These are phyloP conservation scores for Noctua janthe DNA, from an alignment of 2,888 invertebrate species.

Conservation along the genomic window DNA sequence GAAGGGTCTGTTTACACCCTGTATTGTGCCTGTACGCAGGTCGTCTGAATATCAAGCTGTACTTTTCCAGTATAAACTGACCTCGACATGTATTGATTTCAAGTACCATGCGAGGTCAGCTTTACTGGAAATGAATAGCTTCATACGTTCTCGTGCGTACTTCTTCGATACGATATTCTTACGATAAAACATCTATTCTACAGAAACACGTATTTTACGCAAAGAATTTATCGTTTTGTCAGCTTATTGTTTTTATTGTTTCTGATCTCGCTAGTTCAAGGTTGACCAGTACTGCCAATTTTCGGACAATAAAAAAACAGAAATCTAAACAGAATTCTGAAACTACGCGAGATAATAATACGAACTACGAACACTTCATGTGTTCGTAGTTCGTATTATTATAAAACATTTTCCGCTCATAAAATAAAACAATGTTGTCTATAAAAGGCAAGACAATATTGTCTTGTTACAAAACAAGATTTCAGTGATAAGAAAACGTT, in stretches of 20 bases:
- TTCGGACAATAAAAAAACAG: slow-evolving; percentile 21
- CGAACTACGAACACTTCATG: slow-evolving; percentile 4
- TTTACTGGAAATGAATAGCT: background rate
- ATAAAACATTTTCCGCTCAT: background rate
- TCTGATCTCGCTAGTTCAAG: slow-evolving; percentile 28
- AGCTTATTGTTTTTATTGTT: slow-evolving; percentile 37
- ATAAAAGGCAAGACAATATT: background rate
- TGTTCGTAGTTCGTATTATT: too few relatives aligned
- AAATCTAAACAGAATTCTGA: slow-evolving; percentile 18
- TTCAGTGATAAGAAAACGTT: background rate
- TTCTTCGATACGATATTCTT: background rate
- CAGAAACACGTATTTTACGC: background rate
- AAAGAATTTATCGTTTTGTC: slow-evolving; percentile 16
- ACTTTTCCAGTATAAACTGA: background rate
- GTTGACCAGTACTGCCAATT: slow-evolving; percentile 22
- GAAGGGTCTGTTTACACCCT: too few relatives aligned
- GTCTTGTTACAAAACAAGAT: background rate
- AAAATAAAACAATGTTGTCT: background rate
- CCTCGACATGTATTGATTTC: background rate
- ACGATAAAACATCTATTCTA: slow-evolving; percentile 11
- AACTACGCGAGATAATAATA: slow-evolving; percentile 16
- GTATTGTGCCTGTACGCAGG: background rate
- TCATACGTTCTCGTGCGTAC: background rate
- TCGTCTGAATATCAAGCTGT: background rate
- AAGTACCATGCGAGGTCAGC: background rate